Base-by-base conservation (phyloP, 2,113 vertebrate genomes). In the Charadrius vociferus region DNA sequence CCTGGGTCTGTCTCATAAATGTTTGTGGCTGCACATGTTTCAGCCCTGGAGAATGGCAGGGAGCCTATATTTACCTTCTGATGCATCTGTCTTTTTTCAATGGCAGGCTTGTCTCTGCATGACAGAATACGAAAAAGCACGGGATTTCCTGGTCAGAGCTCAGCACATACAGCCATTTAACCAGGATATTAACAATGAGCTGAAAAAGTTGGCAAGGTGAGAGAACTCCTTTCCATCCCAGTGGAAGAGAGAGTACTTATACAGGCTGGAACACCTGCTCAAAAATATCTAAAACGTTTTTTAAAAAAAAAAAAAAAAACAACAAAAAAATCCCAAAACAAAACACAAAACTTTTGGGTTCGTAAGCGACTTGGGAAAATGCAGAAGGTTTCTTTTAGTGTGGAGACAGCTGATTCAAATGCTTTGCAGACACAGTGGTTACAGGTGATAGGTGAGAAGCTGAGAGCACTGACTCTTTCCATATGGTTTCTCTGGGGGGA, bases 101-200 rank as follows among this genome's bases (percentile, higher is more conserved):
- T 68, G 80, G 30, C 95, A 99, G 99, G 99, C 99, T 19, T 99
- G 98, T 93, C 91, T 99, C 84, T 96, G 98, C 84, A 97, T 99
- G 98, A 93, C 86, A 0, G 99, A 99, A 22, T 99, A 99, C 4
- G 85, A 98, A 70, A 98, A 98, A 70, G 98, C 99, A 27, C 97
- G 96, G n/a, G 97, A 97, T 49, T 99, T 98, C 93, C 98, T 99
- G 45, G 65, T 98, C 12, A 96, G 92, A 83, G 99, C 99, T 94
- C 99, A 99, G 75, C 96, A 81, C 14, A 96, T 98, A 43, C 98
- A 99, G 77, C 99, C 99, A 0, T 99, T 99, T 53, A 99, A 99
- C 92, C 92, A 72, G 0, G 99, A 99, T 85, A 99, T 99, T 93
- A 99, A 99, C 97, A 98, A 97, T 3, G 98, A 99, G 39, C 98